phyloP scores from a whole-genome alignment of 2,113 vertebrate genomes.

The Megaleporinus macrocephalus region DNA sequence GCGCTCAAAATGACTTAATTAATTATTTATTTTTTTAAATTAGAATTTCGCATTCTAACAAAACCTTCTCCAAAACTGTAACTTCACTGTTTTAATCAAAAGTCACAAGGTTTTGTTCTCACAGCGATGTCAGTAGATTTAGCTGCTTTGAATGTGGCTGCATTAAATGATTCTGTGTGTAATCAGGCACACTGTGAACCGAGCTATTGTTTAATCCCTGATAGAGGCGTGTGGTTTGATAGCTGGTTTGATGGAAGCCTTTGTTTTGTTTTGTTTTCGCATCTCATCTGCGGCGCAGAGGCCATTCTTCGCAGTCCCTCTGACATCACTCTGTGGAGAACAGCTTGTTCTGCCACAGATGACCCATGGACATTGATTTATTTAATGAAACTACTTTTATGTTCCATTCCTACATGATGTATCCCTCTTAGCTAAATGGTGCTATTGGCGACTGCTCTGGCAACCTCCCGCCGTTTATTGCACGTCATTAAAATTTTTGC shows the following conservation, averaged over 20 bases:
- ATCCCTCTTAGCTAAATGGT: slow-evolving; percentile 28
- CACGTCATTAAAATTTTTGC: slow-evolving; percentile 31
- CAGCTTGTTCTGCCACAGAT: slow-evolving; percentile 1
- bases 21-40: too few species aligned
- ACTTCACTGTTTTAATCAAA: too few species aligned
- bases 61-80: too few species aligned
- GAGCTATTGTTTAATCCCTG: neutral
- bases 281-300: neutral
- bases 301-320: too few species aligned
- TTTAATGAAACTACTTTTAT: slow-evolving; percentile 37
- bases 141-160: neutral
- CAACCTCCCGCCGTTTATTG: slow-evolving; percentile 14
- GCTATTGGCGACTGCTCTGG: slow-evolving; percentile 32
- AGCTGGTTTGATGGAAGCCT: neutral
- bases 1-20: too few species aligned
- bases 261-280: neutral
- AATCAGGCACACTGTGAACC: neutral
- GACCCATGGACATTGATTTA: slow-evolving; percentile 27
- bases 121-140: neutral
- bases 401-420: slow-evolving; percentile 17
- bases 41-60: too few species aligned
- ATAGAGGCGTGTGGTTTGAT: neutral
- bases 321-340: neutral
- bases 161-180: neutral
- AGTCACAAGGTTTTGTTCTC: too few species aligned